Base-by-base conservation (phyloP, 2,113 vertebrate genomes). In the Mustela lutreola region DNA sequence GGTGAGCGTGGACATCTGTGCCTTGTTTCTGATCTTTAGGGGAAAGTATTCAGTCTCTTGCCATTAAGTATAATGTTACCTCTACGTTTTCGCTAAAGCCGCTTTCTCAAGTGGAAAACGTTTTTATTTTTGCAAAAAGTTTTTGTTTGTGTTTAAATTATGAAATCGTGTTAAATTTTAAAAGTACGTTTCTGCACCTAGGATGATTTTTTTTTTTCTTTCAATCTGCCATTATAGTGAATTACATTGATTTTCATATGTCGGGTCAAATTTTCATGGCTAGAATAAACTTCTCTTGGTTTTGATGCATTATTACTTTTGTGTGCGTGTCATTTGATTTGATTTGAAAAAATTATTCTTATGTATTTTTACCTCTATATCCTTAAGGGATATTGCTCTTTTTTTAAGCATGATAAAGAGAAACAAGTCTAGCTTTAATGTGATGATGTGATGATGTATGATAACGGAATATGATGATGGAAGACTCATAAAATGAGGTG, bases 121-220 rank as follows among this genome's bases (percentile, higher is more conserved):
- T 31, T 28, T 78, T 48, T 31, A 48, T 48, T 78, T 48, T 48
- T 78, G 26, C 26, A 78, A 78, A 78, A 42, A 65, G 31, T 75
- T 83, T 58, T 87, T 19, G 2, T 71, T 63, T 50, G 16, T 88
- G 28, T 83, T 24, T 22, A 50, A 67, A 53, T 82, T 15, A 85
- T 76, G 39, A 94, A 60, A 8, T 60, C 3, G 7, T 48, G 4
- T 62, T 86, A 15, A 70, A 56, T 81, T 91, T 75, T 62, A 26
- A 56, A 87, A 75, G 56, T 60, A 26, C 8, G 24, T 81, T 85
- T 92, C 48, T 71, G 26, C 14, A n/a, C 22, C n/a, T 71, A 36
- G n/a, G 18, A 12, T 81, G 4, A 60, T 21, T n/a, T 93, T 87
- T 94, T 94, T 18, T 42, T 80, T 75, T 75, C 39, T 83, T 87